Base-by-base conservation (phyloP, 2,113 vertebrate species). In the Sterrhoptilus dennistouni region DNA sequence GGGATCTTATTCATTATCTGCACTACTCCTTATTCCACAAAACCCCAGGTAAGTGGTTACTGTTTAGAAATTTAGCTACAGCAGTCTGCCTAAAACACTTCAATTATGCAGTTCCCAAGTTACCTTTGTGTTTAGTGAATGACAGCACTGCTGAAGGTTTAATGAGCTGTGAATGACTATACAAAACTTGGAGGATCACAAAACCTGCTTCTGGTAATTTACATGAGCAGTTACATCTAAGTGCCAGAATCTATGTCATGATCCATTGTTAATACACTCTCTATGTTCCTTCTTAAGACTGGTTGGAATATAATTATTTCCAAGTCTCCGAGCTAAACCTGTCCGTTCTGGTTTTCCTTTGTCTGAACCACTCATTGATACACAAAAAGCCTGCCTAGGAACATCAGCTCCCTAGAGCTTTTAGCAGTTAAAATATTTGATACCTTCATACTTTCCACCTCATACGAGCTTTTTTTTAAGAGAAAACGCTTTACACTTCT, bases 161-260 rank as follows among this genome's bases (percentile, higher is more conserved):
- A 97, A 96, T 92, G 85, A 96, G 81, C 40, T 96, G 74, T 95
- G 96, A 97, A 96, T 91, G 74, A 79, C 95, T 93, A 12, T 15
- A 95, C 95, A 95, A 96, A 95, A 96, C 45, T 60, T 60, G 33
- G 28, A 66, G 78, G 83, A 92, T 91, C 81, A 96, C 84, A 96
- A 90, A 95, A 93, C 70, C 86, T 92, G 75, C 87, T 95, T 19
- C 89, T 93, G 59, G 42, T 88, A 95, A 96, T 95, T 95, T 96
- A 94, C 70, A 79, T 75, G 83, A 97, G 88, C 95, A 93, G 87
- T 83, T 87, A 90, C 80, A 95, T 83, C 54, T 56, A 64, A 95
- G 40, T 87, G 60, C 61, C 71, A 88, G 69, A 87, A 85, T 96
- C 89, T 94, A 11, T 85, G 83, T 90, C 93, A 92, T 72, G 57